A percentile compares a stretch with the other conserved stretches of the same genome.
These are phyloP conservation scores for Pteronura brasiliensis DNA, from an alignment of 2,113 vertebrate genomes.

Conservation along the genomic window DNA sequence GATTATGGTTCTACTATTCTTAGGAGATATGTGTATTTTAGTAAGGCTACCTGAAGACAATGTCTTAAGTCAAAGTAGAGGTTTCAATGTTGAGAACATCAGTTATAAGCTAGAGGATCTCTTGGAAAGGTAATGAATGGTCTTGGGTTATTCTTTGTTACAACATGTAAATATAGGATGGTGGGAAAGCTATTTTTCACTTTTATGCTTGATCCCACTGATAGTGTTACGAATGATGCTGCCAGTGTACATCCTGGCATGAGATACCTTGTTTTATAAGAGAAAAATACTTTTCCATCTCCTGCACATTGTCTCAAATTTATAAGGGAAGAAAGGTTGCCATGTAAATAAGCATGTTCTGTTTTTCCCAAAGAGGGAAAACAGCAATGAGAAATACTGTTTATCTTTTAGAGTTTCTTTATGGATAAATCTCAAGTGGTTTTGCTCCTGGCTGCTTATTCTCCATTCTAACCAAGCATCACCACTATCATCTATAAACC, in stretches of 20 bases:
- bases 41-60: neutral
- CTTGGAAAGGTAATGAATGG: neutral
- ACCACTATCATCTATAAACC: neutral
- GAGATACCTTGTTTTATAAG: neutral
- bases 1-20: neutral
- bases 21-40: neutral
- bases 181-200: neutral
- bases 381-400: neutral
- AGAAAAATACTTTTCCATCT: neutral
- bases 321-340: neutral
- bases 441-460: neutral
- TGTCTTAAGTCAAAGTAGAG: neutral
- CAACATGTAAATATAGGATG: neutral
- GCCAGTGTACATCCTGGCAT: neutral
- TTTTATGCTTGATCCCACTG: neutral
- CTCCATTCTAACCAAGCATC: neutral
- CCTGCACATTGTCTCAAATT: neutral
- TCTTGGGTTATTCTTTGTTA: neutral
- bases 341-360: neutral
- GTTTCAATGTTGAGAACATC: conserved; percentile 8
- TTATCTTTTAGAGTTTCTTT: neutral
- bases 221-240: neutral
- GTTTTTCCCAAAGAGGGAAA: neutral
- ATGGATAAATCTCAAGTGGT: neutral
- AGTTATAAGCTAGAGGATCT: neutral